These are phyloP conservation scores for Mactromeris polynyma DNA, from an alignment of 2,888 invertebrate genomes.

Conservation along the genomic window DNA sequence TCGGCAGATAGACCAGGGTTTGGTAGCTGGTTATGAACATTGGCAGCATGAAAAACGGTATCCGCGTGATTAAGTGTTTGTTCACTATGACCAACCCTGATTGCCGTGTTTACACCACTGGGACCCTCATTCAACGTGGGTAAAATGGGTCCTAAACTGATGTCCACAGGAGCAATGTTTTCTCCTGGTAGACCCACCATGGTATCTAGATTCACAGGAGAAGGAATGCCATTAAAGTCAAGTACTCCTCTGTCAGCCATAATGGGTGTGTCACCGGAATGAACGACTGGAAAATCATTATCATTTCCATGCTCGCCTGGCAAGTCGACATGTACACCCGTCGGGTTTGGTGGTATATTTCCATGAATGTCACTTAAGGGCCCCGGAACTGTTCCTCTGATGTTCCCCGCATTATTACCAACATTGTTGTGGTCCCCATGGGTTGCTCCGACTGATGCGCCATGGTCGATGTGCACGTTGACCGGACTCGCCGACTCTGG, in stretches of 20 bases:
- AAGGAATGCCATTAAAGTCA: background rate
- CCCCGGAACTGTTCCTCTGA: background rate
- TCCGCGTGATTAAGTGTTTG: background rate
- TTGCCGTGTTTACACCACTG: background rate
- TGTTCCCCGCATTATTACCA: background rate
- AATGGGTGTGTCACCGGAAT: constrained; percentile 4
- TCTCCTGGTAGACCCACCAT: background rate
- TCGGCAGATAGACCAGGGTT: background rate
- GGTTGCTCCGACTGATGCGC: background rate
- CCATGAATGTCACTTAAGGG: constrained; percentile 27
- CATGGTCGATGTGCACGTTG: background rate
- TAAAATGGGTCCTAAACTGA: background rate
- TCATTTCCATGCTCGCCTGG: constrained; percentile 28
- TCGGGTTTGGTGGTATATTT: constrained; percentile 14
- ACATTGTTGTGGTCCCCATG: background rate
- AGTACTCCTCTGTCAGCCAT: background rate
- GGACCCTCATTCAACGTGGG: constrained; percentile 4
- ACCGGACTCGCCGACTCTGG: background rate
- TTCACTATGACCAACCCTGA: background rate
- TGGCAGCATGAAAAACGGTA: constrained; percentile 24
- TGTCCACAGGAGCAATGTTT: background rate
- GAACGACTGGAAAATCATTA: constrained; percentile 10
- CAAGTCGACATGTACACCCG: constrained; percentile 27
- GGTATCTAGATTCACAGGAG: no score
- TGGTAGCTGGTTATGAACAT: constrained; percentile 17